These are phyloP conservation scores for Triops cancriformis DNA, from an alignment of 1,140 invertebrate species.

Conservation along the genomic window DNA sequence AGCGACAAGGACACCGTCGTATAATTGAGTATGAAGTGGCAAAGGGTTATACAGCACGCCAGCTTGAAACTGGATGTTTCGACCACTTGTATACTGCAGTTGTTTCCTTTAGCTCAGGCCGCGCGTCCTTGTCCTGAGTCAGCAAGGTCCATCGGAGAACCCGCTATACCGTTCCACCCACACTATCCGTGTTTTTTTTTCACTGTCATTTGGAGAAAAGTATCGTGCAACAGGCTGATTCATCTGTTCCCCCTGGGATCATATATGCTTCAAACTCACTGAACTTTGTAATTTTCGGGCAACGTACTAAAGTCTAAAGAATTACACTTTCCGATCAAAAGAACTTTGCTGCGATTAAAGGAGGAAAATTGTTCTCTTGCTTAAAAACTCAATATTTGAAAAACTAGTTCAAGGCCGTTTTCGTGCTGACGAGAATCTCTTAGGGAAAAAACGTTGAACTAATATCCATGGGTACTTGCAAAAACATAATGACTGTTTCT, in stretches of 20 bases:
- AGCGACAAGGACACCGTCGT: not conserved
- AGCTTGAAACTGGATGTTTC: not conserved
- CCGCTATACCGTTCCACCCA: conserved; percentile 10
- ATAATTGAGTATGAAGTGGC: not conserved
- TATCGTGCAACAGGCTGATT: not conserved
- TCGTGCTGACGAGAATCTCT: too few species aligned
- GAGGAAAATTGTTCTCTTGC: not conserved
- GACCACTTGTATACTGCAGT: not conserved
- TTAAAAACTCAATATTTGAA: not conserved
- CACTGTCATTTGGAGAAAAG: not conserved
- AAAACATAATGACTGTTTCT: not conserved
- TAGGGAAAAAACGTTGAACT: too few species aligned
- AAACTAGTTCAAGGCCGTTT: not conserved
- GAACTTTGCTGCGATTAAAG: not conserved
- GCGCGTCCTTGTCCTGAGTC: conserved; percentile 8
- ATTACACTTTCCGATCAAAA: not conserved
- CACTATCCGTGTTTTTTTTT: not conserved
- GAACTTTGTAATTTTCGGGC: too few species aligned
- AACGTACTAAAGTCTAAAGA: too few species aligned
- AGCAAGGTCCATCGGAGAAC: not conserved
- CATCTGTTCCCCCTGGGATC: not conserved
- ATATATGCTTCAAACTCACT: not conserved
- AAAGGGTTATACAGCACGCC: not conserved
- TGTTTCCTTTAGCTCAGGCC: not conserved
- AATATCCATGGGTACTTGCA: not conserved